phyloP scores from a whole-genome alignment of 2,113 vertebrate species.

The Micromys minutus region DNA sequence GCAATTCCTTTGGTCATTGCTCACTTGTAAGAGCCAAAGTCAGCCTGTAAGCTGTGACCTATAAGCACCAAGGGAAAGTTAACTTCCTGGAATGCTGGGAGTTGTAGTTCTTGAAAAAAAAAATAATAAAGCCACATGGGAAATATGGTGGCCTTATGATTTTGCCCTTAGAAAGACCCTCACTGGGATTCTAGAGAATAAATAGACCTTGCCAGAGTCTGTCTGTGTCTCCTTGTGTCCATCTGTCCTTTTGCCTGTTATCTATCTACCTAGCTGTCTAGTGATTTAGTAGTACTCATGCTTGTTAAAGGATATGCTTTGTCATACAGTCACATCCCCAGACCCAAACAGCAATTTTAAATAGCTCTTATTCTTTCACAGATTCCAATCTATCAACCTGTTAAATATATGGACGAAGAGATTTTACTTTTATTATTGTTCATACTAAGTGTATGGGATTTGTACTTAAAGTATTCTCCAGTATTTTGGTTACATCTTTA shows the following conservation, averaged over 20 bases:
- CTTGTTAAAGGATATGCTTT: not conserved
- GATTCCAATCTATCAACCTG: not conserved
- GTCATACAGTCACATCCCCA: not conserved
- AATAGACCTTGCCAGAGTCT: not conserved
- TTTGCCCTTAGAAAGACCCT: not conserved
- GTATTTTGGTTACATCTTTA: not conserved
- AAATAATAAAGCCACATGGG: not conserved
- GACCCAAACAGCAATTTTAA: not conserved
- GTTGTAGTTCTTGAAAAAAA: not conserved
- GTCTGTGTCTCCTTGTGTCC: not conserved
- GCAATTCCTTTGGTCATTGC: not conserved
- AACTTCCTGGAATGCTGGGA: not conserved
- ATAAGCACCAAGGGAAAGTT: not conserved
- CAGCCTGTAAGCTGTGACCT: not conserved
- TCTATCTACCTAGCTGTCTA: not conserved
- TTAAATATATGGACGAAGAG: not conserved
- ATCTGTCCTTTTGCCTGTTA: not conserved
- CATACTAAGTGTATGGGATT: conserved; percentile 12
- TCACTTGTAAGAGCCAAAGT: not conserved
- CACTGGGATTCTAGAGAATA: not conserved
- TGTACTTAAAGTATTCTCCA: not conserved
- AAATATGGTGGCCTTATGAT: not conserved
- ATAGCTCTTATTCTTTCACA: not conserved
- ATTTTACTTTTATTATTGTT: not conserved
- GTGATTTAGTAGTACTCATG: not conserved